A percentile compares a stretch with the other conserved stretches of the same genome.
Evolutionary conservation across 2,797 vertebrate genomes (phyloP).

Genomic region (Austrolebias charrua): DNA sequence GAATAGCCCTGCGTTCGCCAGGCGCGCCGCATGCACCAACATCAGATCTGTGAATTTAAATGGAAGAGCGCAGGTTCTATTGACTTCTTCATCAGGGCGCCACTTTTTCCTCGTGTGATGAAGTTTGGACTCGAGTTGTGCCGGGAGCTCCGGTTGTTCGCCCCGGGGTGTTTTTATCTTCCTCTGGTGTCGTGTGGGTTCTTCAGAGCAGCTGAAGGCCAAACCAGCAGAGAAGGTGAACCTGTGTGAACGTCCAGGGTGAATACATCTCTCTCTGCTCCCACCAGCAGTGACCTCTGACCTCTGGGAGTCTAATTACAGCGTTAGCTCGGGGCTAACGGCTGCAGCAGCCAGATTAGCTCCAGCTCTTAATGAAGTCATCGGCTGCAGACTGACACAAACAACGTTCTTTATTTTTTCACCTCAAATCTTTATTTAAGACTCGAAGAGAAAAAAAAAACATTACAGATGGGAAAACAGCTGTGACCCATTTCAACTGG

Average conservation of each 20-base stretch:
- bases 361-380: slow-evolving; percentile 55
- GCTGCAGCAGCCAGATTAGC: slow-evolving; percentile 63
- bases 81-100: slow-evolving; percentile 66
- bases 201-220: no score
- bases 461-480: no score
- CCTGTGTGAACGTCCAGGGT: no score
- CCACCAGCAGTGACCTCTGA: slow-evolving; percentile 20
- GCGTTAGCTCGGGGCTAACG: slow-evolving; percentile 38
- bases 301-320: slow-evolving; percentile 57
- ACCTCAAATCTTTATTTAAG: no score
- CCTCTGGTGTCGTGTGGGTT: no score
- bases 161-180: no score
- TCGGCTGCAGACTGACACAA: slow-evolving; percentile 21
- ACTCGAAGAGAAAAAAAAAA: no score
- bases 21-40: slow-evolving; percentile 78
- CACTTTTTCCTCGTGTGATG: slow-evolving; percentile 43
- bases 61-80: slow-evolving; percentile 75
- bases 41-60: slow-evolving; percentile 82
- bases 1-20: slow-evolving; percentile 75
- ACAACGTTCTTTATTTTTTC: not conserved
- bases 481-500: no score
- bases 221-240: no score
- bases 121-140: slow-evolving; percentile 47
- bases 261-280: slow-evolving; percentile 37
- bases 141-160: not conserved